These are phyloP conservation scores for Myrmophylax atrothorax DNA, from an alignment of 2,113 vertebrate species.

Conservation along the genomic window DNA sequence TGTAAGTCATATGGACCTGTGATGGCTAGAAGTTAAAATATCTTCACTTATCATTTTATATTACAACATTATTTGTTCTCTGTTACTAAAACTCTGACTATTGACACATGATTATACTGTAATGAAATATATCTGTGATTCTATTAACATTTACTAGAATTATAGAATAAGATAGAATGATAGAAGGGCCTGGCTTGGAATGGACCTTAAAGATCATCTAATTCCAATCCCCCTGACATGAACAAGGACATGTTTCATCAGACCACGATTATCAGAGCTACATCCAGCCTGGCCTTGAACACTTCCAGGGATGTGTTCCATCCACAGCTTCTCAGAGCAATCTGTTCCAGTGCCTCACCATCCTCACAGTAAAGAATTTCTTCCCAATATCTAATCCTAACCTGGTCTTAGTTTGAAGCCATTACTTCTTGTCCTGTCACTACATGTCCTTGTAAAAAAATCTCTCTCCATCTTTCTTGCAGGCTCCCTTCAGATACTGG, in stretches of 20 bases:
- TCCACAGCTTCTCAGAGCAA: not conserved
- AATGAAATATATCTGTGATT: not conserved
- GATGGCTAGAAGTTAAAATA: not conserved
- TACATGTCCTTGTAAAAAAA: not conserved
- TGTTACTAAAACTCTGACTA: not conserved
- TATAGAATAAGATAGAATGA: not conserved
- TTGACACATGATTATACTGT: not conserved
- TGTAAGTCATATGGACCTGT: not conserved
- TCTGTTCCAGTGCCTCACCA: not conserved
- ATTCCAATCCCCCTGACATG: not conserved
- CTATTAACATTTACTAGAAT: not conserved
- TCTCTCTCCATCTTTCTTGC: not conserved
- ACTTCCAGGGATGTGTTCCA: not conserved
- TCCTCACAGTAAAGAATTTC: not conserved
- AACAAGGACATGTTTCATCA: not conserved
- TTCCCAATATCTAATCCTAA: not conserved
- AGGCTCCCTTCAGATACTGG: not conserved
- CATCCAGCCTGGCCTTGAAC: not conserved
- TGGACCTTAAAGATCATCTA: not conserved
- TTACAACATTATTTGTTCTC: not conserved
- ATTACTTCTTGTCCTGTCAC: not conserved
- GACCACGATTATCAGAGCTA: not conserved
- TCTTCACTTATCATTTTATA: not conserved
- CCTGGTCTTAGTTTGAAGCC: not conserved
- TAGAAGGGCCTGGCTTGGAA: not conserved